phyloP scores from a whole-genome alignment of 1,140 invertebrate species.

The Leptinotarsa lineolata region DNA sequence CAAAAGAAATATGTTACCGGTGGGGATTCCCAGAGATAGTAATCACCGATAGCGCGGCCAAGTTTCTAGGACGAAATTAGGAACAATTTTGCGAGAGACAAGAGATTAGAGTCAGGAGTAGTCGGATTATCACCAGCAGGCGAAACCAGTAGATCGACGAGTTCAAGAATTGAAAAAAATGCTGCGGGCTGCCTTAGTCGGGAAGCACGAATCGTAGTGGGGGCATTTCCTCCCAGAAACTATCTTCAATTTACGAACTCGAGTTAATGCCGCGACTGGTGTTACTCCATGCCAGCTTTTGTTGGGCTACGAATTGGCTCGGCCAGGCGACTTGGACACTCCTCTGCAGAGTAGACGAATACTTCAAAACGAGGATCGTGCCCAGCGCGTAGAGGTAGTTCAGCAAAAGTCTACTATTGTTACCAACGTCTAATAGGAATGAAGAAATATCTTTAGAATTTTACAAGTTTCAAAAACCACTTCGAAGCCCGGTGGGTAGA shows the following conservation, averaged over 20 bases:
- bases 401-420: too few species aligned
- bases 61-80: neutral
- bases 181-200: neutral
- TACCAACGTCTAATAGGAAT: too few species aligned
- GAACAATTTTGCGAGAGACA: neutral
- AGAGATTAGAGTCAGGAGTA: neutral
- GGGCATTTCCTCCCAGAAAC: neutral
- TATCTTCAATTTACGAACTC: neutral
- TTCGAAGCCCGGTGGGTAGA: too few species aligned
- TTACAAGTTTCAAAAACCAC: too few species aligned
- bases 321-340: neutral
- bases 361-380: neutral
- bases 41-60: neutral
- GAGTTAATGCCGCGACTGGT: neutral
- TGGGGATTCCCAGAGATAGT: neutral
- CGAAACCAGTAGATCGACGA: conserved; percentile 25
- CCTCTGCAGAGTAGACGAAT: neutral
- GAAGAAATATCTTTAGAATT: too few species aligned
- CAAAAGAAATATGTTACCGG: too few species aligned
- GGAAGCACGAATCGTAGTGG: neutral
- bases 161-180: conserved; percentile 27
- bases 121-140: conserved; percentile 13
- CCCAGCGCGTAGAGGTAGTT: neutral
- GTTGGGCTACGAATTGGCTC: neutral
- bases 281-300: too few species aligned